phyloP scores from a whole-genome alignment of 2,888 invertebrate genomes.

The Andrena hattorfiana region DNA sequence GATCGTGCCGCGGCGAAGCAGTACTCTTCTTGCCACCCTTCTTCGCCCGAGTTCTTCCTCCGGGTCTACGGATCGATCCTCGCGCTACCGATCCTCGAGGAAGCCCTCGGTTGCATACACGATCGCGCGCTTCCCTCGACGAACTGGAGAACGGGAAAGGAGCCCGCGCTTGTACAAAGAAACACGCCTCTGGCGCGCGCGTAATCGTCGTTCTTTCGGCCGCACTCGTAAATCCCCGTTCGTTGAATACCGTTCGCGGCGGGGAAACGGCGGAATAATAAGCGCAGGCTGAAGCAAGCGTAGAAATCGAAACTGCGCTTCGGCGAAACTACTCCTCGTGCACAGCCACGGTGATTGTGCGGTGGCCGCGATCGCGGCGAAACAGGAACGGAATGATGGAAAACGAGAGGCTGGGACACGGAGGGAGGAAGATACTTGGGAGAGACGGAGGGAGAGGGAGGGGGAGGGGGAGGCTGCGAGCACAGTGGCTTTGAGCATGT shows the following conservation, averaged over 20 bases:
- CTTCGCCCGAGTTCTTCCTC: conserved; percentile 22
- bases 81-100: conserved; percentile 26
- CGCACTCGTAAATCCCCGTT: conserved; percentile 75
- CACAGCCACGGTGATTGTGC: conserved; percentile 20
- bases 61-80: conserved; percentile 1
- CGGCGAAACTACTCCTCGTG: conserved; percentile 52
- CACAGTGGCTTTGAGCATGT: conserved; percentile 76
- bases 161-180: conserved; percentile 48
- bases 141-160: neutral
- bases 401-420: neutral
- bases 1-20: conserved; percentile 27
- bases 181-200: conserved; percentile 68
- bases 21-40: conserved; percentile 32
- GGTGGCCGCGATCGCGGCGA: conserved; percentile 17
- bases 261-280: conserved; percentile 35
- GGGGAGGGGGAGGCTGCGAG: conserved; percentile 17
- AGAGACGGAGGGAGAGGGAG: neutral
- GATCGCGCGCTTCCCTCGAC: neutral
- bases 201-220: conserved; percentile 72
- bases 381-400: conserved; percentile 20
- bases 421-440: conserved; percentile 12
- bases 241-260: conserved; percentile 60
- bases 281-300: conserved; percentile 45
- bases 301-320: conserved; percentile 66
- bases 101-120: conserved; percentile 20